These are phyloP conservation scores for Xyliphius kryptos DNA, from an alignment of 2,113 vertebrate genomes.

Conservation along the genomic window DNA sequence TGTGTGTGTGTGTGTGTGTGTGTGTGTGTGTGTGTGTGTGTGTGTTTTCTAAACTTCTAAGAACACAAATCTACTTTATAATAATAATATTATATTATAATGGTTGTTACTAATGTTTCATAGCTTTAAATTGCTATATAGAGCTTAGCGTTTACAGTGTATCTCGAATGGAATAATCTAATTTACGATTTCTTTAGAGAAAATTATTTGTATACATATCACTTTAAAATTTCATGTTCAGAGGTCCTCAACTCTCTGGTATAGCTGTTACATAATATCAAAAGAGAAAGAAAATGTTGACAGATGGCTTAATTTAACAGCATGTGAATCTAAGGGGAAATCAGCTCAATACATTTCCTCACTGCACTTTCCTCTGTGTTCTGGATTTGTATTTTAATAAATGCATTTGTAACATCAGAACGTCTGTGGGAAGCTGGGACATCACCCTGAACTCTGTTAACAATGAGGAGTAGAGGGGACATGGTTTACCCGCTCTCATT, in stretches of 20 bases:
- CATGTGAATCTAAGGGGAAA: constrained; percentile 22
- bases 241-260: neutral
- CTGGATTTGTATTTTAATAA: constrained; percentile 2
- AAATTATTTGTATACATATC: neutral
- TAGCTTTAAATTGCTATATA: neutral
- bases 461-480: no score
- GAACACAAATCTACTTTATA: neutral
- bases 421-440: no score
- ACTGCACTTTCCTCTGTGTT: constrained; percentile 16
- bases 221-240: constrained; percentile 7
- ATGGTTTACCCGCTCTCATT: no score
- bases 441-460: no score
- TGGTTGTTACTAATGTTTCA: neutral
- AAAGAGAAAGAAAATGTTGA: constrained; percentile 27
- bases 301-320: constrained; percentile 19
- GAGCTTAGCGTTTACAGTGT: neutral
- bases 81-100: constrained; percentile 2
- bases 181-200: neutral
- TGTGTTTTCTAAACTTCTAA: neutral
- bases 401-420: constrained; percentile 8
- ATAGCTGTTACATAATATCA: constrained; percentile 15
- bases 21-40: constrained; percentile 9
- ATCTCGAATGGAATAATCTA: neutral
- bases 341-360: constrained; percentile 27
- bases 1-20: neutral